Evolutionary conservation across 2,113 vertebrate genomes (phyloP), one percentile per base, ranked within the genome.

Genomic region (Accipiter cooperii): DNA sequence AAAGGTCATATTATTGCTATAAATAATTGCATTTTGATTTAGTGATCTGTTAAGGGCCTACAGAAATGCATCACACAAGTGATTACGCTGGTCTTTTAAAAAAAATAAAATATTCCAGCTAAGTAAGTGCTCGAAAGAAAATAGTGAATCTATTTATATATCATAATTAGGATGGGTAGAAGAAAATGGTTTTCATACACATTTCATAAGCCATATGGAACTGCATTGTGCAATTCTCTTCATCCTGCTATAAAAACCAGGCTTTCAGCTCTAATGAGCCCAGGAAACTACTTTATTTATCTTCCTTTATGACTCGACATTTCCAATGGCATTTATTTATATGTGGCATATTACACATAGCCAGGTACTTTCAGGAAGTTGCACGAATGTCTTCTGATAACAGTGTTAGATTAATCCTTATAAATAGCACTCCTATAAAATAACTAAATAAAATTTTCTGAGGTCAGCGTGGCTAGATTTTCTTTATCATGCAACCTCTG

Each of bases 151-250:
- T 94, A 83, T 90, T 96, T 86, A 83, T 91, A 58, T 17, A 69
- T 63, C 60, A 10, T 82, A 83, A 94, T 89, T 94, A 95, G 61
- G 64, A 85, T 47, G 75, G 42, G 54, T 80, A 90, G 93, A 64
- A 90, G 78, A 93, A 88, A 94, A 85, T 68, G 64, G 44, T 60
- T 96, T 97, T 94, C 90, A 68, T 87, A 77, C 70, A 89, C 78
- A 66, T 85, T 96, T 96, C 71, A 86, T 91, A 77, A 91, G 82
- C 81, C 78, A 80, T 91, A 90, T 87, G 89, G 87, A 93, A 90
- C 38, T 63, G 66, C 44, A 61, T 44, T 85, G 82, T 90, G 54
- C 18, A 66, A 14, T 76, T 89, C 66, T 66, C 49, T 73, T 74
- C 79, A 86, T 95, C 79, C 71, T 93, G 71, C 92, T 93, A 57